Base-by-base conservation (phyloP, 1,140 invertebrate species). In the Papilio helenus region DNA sequence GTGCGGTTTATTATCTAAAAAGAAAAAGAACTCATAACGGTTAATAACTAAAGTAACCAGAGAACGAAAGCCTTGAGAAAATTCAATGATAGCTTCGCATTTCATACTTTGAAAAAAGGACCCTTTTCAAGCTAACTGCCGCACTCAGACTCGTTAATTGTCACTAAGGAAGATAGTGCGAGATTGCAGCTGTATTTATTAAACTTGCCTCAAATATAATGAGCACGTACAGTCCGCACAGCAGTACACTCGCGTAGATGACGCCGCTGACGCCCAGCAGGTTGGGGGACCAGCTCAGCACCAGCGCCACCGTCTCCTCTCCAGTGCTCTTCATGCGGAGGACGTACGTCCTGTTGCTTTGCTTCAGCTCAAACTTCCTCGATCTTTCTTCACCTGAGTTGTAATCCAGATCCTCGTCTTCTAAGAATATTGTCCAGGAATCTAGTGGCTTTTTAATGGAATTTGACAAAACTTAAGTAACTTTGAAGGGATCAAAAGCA, bases 121-220 rank as follows among this genome's bases (percentile, higher is more conserved):
- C 1, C 7, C 8, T n/a, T 9, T 20, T 55, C 46, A 49, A 16
- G 46, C 46, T 10, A 49, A 49, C 14, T 7, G 18, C 0, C 18
- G 18, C 18, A 18, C 5, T 51, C 80, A 72, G 44, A 46, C 1
- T 46, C 44, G 10, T 1, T 46, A 46, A 46, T 14, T 14, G 10
- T 16, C 44, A 46, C 3, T 46, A 14, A 14, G 12, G 44, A 46
- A 46, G 44, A 46, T 5, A 46, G 0, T 14, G 10, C 44, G 10
- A 14, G 44, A 46, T 12, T 16, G 12, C 44, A 12, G 44, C 44
- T 7, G 29, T 12, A 26, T 81, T 14, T 49, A 29, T n/a, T 65
- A 49, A 42, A 87, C 90, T 95, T 89, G 97, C 97, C 95, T 99
- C 98, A 94, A 98, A 98, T 85, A 98, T 97, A 82, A 99, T 98